Percentiles rank a stretch among this genome's conserved stretches.
Conservation (phyloP, 2,113 vertebrate genomes). For the Colistium nudipinnis region DNA sequence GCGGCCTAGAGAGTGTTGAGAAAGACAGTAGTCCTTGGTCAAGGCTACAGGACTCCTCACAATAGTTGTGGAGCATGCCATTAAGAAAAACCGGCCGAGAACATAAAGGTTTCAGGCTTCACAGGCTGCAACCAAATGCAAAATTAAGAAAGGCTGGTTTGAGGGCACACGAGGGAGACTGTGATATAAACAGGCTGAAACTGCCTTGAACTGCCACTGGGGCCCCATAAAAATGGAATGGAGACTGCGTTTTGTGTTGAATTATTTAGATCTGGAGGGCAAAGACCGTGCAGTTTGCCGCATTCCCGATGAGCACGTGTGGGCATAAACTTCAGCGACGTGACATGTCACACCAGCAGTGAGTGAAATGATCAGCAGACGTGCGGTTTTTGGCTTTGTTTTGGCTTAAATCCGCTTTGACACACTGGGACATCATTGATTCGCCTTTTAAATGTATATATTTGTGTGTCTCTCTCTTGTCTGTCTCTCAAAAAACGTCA, state of each 20-base stretch:
- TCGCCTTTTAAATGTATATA: too few species aligned
- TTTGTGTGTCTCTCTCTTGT: too few species aligned
- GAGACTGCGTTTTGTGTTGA: conserved; percentile 73
- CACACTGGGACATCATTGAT: too few species aligned
- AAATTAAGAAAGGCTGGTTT: conserved; percentile 55
- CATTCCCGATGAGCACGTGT: conserved; percentile 43
- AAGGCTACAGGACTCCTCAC: conserved; percentile 36
- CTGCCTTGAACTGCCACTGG: conserved; percentile 68
- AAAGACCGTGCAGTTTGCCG: conserved; percentile 55
- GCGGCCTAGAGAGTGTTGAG: conserved; percentile 30
- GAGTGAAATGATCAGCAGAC: conserved; percentile 5
- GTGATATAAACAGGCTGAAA: conserved; percentile 70
- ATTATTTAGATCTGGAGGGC: conserved; percentile 75
- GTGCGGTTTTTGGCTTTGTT: too few species aligned
- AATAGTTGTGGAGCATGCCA: conserved; percentile 40
- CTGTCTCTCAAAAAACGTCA: too few species aligned
- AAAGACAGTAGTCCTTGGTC: conserved; percentile 47
- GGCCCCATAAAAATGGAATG: conserved; percentile 78
- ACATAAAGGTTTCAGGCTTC: conserved; percentile 46
- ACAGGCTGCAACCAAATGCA: conserved; percentile 57
- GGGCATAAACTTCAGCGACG: conserved; percentile 7
- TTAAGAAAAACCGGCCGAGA: conserved; percentile 54
- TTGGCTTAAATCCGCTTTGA: too few species aligned
- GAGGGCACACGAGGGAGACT: conserved; percentile 51
- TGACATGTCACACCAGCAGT: conserved; percentile 21